Percentiles rank a stretch among this genome's conserved stretches.
phyloP scores from a whole-genome alignment of 2,888 invertebrate genomes.

The Schrankia costaestrigalis region DNA sequence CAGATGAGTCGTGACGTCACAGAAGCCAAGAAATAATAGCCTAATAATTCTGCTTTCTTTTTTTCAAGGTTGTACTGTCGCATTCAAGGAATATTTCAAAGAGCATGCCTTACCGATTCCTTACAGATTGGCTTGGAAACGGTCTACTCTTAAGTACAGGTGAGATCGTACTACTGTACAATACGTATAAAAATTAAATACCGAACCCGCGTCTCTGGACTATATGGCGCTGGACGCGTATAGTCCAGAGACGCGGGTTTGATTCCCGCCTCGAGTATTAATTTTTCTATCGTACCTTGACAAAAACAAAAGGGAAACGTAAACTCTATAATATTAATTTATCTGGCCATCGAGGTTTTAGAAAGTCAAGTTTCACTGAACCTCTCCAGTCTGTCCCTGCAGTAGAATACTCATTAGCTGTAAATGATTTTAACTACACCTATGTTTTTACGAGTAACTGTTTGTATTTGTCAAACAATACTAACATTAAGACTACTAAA shows the following conservation, averaged over 20 bases:
- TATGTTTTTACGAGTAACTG: not conserved
- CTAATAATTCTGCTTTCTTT: too few relatives aligned
- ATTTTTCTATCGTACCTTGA: not conserved
- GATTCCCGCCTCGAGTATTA: too few relatives aligned
- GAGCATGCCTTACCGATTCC: conserved; percentile 62
- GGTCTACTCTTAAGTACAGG: conserved; percentile 73
- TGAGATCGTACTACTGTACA: conserved; percentile 12
- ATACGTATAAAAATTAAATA: not conserved
- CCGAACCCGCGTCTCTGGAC: not conserved
- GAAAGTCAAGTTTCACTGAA: too few relatives aligned
- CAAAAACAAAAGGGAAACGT: not conserved
- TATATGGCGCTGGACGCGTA: not conserved
- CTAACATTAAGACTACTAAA: not conserved
- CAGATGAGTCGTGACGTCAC: too few relatives aligned
- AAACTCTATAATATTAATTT: not conserved
- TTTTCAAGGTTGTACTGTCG: conserved; percentile 63
- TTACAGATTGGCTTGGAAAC: conserved; percentile 75
- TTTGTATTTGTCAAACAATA: not conserved
- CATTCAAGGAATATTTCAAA: conserved; percentile 79
- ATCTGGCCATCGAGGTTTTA: too few relatives aligned
- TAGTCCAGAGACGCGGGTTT: too few relatives aligned
- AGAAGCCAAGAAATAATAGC: too few relatives aligned
- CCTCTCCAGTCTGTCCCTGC: too few relatives aligned
- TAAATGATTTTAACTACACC: too few relatives aligned
- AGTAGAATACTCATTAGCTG: too few relatives aligned